A percentile compares a stretch with the other conserved stretches of the same genome.
Conservation (phyloP, 2,888 invertebrate genomes). For the Ellobium chinense region DNA sequence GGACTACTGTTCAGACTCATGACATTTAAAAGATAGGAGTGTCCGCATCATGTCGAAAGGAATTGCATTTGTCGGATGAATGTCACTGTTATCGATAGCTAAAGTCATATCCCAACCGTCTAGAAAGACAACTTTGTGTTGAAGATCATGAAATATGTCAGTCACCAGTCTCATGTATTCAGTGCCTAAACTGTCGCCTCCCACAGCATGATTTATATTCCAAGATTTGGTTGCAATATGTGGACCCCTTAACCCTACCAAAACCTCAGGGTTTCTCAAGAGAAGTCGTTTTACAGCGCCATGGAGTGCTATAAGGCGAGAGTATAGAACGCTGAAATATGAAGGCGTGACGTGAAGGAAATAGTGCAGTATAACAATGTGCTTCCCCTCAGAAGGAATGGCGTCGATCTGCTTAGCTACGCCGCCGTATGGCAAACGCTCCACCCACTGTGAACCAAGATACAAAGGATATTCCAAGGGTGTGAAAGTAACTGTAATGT, state of each 20-base stretch:
- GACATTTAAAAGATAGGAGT: constrained; percentile 16
- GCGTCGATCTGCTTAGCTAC: constrained; percentile 18
- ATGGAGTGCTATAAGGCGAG: background rate
- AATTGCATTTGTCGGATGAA: constrained; percentile 3
- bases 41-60: background rate
- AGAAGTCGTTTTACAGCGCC: constrained; percentile 12
- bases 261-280: constrained; percentile 15
- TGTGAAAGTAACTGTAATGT: background rate
- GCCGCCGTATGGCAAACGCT: background rate
- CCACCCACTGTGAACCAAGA: background rate
- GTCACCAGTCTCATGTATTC: background rate
- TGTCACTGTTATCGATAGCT: constrained; percentile 11
- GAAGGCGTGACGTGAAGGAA: constrained; percentile 3
- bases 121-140: constrained; percentile 16
- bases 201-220: constrained; percentile 18
- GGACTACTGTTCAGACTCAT: no score
- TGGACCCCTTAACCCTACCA: constrained; percentile 25
- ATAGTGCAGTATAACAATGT: constrained; percentile 25
- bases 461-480: constrained; percentile 28
- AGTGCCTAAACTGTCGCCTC: constrained; percentile 17
- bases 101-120: constrained; percentile 40
- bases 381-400: constrained; percentile 11
- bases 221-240: constrained; percentile 5
- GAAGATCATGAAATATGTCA: background rate
- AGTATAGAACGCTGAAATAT: constrained; percentile 5